Base-by-base conservation (phyloP, 2,797 vertebrate species). In the Gymnodraco acuticeps region DNA sequence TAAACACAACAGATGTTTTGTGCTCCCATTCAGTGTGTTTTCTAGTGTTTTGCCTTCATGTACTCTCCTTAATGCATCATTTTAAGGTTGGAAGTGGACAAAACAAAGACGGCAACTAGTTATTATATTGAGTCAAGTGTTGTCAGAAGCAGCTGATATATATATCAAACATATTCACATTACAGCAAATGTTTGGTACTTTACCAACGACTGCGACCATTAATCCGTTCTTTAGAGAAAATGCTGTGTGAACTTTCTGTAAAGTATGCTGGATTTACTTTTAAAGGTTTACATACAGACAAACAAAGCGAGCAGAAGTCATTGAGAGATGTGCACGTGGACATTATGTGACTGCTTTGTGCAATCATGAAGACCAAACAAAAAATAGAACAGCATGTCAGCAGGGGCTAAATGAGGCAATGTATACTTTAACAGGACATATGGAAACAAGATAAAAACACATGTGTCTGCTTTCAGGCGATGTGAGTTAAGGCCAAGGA, bases 401-500 rank as follows among this genome's bases (percentile, higher is more conserved):
- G 47, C 65, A 10, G 62, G 50, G 41, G 75, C 67, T 53, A 81
- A 80, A 73, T 55, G 68, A 59, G 52, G 64, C 23, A 43, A 74
- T 51, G 61, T 74, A 77, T 62, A 70, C 78, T 68, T 80, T 48
- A 1, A 64, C 41, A 19, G 33, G 58, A 53, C 27, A 10, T 41
- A 2, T 27, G 10, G 42, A 15, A 14, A 41, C 17, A 38, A 77
- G 60, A 69, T 19, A 23, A 20, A 41, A 53, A 1, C 11, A 55
- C 47, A 43, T 12, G 66, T 73, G 75, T 62, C 54, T 51, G 73
- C 68, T 61, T 61, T 53, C 5, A 54, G 19, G 46, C 0, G 15
- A 62, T 45, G 61, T 51, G 51, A 70, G 46, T 58, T 61, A 2
- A 51, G 73, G 80, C 45, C 77, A 83, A 69, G 78, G 84, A 75